These are phyloP conservation scores for Ariolimax columbianus DNA, from an alignment of 2,888 invertebrate genomes.

Conservation along the genomic window DNA sequence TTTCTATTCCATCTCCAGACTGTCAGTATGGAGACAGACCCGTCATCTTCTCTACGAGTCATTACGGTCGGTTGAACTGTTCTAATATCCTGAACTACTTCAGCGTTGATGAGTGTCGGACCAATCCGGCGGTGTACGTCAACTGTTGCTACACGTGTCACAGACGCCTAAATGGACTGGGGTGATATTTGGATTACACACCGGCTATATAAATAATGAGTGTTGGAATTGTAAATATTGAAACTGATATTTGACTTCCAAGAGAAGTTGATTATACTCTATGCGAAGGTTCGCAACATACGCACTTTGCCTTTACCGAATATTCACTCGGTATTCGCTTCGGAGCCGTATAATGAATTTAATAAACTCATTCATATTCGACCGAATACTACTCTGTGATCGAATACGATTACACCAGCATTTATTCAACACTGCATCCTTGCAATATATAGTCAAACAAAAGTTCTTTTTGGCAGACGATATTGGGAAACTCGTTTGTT, in stretches of 20 bases:
- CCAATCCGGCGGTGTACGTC: slow-evolving; percentile 59
- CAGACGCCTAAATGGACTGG: slow-evolving; percentile 54
- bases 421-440: too few species aligned
- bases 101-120: slow-evolving; percentile 60
- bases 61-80: slow-evolving; percentile 62
- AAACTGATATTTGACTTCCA: not conserved
- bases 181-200: not conserved
- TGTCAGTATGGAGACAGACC: slow-evolving; percentile 70
- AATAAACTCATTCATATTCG: too few species aligned
- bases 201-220: too few species aligned
- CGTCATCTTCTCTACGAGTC: slow-evolving; percentile 62
- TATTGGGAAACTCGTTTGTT: too few species aligned
- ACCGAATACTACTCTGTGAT: too few species aligned
- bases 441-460: too few species aligned
- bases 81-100: slow-evolving; percentile 62
- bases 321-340: too few species aligned
- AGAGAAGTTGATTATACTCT: not conserved
- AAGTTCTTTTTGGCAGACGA: too few species aligned
- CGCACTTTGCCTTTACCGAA: too few species aligned
- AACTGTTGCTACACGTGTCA: slow-evolving; percentile 70
- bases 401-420: too few species aligned
- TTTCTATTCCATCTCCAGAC: slow-evolving; percentile 53
- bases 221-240: not conserved
- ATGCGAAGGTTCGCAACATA: too few species aligned
- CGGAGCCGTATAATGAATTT: too few species aligned